Evolutionary conservation across 1,140 invertebrate genomes (phyloP), one percentile per base, ranked within the genome.

Genomic region (Diabrotica virgifera): DNA sequence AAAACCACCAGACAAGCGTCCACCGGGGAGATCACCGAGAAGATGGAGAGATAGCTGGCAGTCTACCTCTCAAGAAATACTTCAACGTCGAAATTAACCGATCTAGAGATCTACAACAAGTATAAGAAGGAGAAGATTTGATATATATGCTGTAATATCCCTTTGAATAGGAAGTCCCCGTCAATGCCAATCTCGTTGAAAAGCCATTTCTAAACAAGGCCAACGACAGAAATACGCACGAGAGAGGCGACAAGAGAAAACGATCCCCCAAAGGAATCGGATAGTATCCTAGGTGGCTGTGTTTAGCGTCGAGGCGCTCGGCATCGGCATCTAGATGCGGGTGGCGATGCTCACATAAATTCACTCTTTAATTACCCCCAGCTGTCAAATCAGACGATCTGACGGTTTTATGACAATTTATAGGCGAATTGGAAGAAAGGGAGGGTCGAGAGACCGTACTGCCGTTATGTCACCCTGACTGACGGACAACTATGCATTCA

Each of bases 341-440:
- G 70, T 71, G 72, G 70, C 75, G 70, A 72, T 69, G 73, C 68
- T 71, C 72, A 81, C 83, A 85, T 86, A 86, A 86, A 86, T 86
- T 83, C 81, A 81, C 80, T 81, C 77, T 85, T 85, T 86, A 86
- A 86, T 86, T 86, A 86, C 83, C 82, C 82, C 79, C 82, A 79
- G 76, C 83, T 84, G 84, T 85, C 84, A 85, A 84, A 85, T 85
- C 84, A 84, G 83, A 82, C 82, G 83, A 83, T 83, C 80, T 84
- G 85, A 85, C 85, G 85, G 83, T 85, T 86, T 86, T 85, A 86
- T 86, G 85, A 86, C 85, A 84, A 86, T 86, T 86, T 86, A 86
- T 84, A 82, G 81, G 82, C 78, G 82, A 82, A 73, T 75, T 76
- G 74, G 72, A 77, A 74, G 63, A 70, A 67, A 70, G 66, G 76